Base-by-base conservation (phyloP, 2,113 vertebrate genomes). In the Sialia sialis region DNA sequence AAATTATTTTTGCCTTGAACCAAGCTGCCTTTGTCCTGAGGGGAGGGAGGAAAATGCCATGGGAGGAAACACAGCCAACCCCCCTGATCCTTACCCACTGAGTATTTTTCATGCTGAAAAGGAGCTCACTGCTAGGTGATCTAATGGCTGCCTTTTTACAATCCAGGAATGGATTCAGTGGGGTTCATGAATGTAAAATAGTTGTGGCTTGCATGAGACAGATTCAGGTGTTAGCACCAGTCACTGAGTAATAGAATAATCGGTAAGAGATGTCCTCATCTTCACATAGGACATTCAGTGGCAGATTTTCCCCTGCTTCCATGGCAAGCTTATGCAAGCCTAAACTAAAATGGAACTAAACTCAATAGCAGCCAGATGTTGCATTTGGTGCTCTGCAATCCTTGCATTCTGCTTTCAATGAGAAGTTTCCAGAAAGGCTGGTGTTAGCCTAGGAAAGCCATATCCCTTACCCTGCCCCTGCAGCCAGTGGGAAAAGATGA, bases 211-310 rank as follows among this genome's bases (percentile, higher is more conserved):
- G 32, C 26, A 7, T 38, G 27, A 44, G 38, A 73, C 29, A 54
- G 10, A 8, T 51, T 85, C 21, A 27, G 27, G 14, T 56, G 60
- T 80, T 87, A 13, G 20, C 26, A 67, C 20, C 41, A 54, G 34
- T 84, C 82, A 29, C 38, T 72, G 22, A 64, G 36, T 32, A 56
- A 79, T 14, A 30, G 6, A 51, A 15, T 39, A 5, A 73, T 39
- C 39, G 39, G 11, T 48, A 64, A 77, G 64, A 75, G 39, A 26
- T 69, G 39, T 52, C 62, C 55, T 41, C 32, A 1, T 51, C 68
- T 72, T 64, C 4, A 4, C 15, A 16, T 11, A 10, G n/a, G 18
- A 49, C 13, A 2, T 73, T 74, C 0, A 0, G 46, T 39, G 26
- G 34, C 51, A 70, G 63, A 29, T 41, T 74, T 62, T 48, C 8